Base-by-base conservation (phyloP, 2,113 vertebrate genomes). In the Osmerus mordax region DNA sequence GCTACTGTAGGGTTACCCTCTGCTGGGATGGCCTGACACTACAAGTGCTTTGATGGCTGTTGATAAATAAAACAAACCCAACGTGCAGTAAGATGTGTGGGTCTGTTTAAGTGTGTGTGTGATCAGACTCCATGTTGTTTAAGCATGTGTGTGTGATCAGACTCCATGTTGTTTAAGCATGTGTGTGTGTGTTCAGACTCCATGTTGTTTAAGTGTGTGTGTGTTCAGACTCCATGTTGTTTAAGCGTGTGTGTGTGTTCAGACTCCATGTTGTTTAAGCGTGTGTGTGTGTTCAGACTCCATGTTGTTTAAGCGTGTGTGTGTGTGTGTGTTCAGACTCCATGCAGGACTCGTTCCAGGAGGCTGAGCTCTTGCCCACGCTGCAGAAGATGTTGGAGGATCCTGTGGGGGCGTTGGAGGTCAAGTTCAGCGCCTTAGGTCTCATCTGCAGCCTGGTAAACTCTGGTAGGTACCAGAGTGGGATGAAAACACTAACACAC, bases 361-460 rank as follows among this genome's bases (percentile, higher is more conserved):
- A 92, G 67, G 86, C 89, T 0, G 87, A 91, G 75, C 85, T 95
- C 19, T 72, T 96, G 58, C 83, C 89, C 67, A 91, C 83, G 54
- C 84, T 96, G 71, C 92, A 95, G 76, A 92, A 89, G 73, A 91
- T 94, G 86, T 78, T 96, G 72, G 93, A 86, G 62, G 93, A 94
- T 67, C 93, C 93, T 3, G 87, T 84, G 0, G 93, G 92, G 36
- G 92, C 91, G 0, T 90, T 93, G 1, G 95, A 96, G 70, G 94
- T 95, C 89, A 94, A 95, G 87, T 94, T 92, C 76, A 95, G 93
- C 58, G 89, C 93, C 69, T 81, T 96, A 73, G 87, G 91, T 23
- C 93, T 96, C 69, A 74, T 96, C 84, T 94, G 94, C 89, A 94
- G 91, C 78, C 90, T 95, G 74, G 87, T 93, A 65, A 92, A 93